Conservation (phyloP, 2,888 invertebrate genomes). For the Diogma glabrata region DNA sequence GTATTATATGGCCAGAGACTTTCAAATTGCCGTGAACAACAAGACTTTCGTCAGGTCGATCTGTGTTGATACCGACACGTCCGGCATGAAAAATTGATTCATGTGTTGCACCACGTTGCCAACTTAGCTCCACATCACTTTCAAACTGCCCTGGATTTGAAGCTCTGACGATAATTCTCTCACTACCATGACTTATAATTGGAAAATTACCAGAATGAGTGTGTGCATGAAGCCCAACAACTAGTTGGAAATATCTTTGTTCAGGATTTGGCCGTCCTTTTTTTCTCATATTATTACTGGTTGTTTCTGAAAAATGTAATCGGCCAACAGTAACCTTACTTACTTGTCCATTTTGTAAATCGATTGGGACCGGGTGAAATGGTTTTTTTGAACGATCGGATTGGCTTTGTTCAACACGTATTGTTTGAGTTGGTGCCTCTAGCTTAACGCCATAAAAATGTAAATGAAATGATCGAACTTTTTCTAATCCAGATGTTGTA, state of each 20-base stretch:
- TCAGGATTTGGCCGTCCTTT: slow-evolving; percentile 98
- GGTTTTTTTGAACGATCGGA: slow-evolving; percentile 96
- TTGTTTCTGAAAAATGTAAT: slow-evolving; percentile 96
- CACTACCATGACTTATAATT: slow-evolving; percentile 80
- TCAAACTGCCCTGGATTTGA: slow-evolving; percentile 99
- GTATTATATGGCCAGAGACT: slow-evolving; percentile 87
- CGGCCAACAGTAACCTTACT: slow-evolving; percentile 92
- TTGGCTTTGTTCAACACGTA: slow-evolving; percentile 94
- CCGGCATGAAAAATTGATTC: slow-evolving; percentile 86
- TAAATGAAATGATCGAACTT: slow-evolving; percentile 82
- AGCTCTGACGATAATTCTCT: slow-evolving; percentile 93
- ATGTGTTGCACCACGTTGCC: slow-evolving; percentile 81
- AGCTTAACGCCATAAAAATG: slow-evolving; percentile 96
- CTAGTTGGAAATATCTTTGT: slow-evolving; percentile 92
- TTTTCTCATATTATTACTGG: slow-evolving; percentile 97
- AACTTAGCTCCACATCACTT: slow-evolving; percentile 83
- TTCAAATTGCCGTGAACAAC: slow-evolving; percentile 84
- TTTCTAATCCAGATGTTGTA: slow-evolving; percentile 76
- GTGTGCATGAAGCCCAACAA: slow-evolving; percentile 87
- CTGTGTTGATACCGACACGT: slow-evolving; percentile 91
- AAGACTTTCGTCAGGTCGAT: slow-evolving; percentile 87
- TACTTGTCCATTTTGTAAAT: slow-evolving; percentile 74
- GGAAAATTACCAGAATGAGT: slow-evolving; percentile 68
- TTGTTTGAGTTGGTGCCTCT: slow-evolving; percentile 88
- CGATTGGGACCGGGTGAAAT: slow-evolving; percentile 86